Evolutionary conservation across 2,113 vertebrate genomes (phyloP).

Genomic region (Otocyon megalotis): DNA sequence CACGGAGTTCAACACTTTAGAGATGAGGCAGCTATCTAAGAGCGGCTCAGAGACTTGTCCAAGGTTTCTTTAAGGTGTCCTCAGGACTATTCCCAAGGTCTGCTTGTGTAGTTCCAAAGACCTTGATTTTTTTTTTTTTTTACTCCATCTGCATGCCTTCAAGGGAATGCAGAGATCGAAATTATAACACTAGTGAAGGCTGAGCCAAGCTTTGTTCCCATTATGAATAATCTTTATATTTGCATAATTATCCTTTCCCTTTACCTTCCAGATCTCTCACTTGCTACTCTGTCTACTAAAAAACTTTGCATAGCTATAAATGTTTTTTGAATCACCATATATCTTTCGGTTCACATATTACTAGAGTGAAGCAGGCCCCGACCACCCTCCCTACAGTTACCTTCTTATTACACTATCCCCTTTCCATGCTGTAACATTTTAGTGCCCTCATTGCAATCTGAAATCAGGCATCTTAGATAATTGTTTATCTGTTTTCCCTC

Average conservation of each 20-base stretch:
- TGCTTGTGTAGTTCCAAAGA: not conserved
- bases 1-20: not conserved
- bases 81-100: not conserved
- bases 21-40: not conserved
- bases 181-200: not conserved
- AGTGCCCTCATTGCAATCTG: not conserved
- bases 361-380: not conserved
- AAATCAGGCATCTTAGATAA: not conserved
- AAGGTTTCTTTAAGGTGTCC: not conserved
- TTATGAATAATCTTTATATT: not conserved
- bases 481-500: not conserved
- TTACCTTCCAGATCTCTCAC: not conserved
- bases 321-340: not conserved
- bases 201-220: not conserved
- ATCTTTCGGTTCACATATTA: not conserved
- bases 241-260: not conserved
- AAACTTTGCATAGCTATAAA: not conserved
- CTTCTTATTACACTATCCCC: not conserved
- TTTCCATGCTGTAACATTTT: not conserved
- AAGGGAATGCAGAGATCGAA: not conserved
- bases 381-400: not conserved
- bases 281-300: not conserved
- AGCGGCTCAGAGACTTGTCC: not conserved
- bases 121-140: not conserved
- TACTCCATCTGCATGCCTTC: not conserved